A percentile compares a stretch with the other conserved stretches of the same genome.
phyloP scores from a whole-genome alignment of 2,888 invertebrate species.

The Caenorhabditis imperialis region DNA sequence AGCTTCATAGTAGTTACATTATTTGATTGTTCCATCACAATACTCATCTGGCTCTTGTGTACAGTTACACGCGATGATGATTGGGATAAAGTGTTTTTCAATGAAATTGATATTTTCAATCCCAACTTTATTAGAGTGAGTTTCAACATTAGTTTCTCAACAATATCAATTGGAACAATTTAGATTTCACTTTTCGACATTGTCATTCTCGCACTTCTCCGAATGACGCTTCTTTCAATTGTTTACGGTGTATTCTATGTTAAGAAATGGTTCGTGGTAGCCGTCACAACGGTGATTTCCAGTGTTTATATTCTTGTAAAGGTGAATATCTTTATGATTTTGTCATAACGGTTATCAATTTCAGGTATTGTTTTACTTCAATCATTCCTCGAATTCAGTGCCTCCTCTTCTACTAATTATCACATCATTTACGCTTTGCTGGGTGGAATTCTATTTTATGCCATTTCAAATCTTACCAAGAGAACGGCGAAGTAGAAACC shows the following conservation, averaged over 20 bases:
- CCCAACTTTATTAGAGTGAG: conserved; percentile 62
- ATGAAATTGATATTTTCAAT: conserved; percentile 70
- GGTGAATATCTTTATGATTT: conserved; percentile 43
- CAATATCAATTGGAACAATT: too few species aligned
- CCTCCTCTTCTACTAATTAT: conserved; percentile 70
- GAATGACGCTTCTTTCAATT: conserved; percentile 64
- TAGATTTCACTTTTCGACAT: conserved; percentile 71
- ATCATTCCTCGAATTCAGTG: conserved; percentile 50
- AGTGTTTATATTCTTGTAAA: conserved; percentile 69
- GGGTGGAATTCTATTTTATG: conserved; percentile 74
- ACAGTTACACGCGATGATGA: conserved; percentile 67
- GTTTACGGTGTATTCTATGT: conserved; percentile 64
- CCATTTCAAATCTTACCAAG: conserved; percentile 72
- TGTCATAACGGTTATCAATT: not conserved
- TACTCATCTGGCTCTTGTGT: conserved; percentile 72
- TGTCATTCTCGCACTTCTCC: conserved; percentile 65
- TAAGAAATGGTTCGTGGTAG: conserved; percentile 71
- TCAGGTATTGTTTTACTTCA: conserved; percentile 59
- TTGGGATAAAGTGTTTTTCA: conserved; percentile 67
- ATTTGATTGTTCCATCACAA: conserved; percentile 68
- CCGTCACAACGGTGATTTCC: conserved; percentile 68
- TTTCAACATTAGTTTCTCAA: too few species aligned
- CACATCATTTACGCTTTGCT: conserved; percentile 68
- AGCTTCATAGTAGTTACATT: conserved; percentile 70
- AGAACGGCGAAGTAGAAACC: conserved; percentile 59